Base-by-base conservation (phyloP, 2,888 invertebrate genomes). In the Volucella bombylans region DNA sequence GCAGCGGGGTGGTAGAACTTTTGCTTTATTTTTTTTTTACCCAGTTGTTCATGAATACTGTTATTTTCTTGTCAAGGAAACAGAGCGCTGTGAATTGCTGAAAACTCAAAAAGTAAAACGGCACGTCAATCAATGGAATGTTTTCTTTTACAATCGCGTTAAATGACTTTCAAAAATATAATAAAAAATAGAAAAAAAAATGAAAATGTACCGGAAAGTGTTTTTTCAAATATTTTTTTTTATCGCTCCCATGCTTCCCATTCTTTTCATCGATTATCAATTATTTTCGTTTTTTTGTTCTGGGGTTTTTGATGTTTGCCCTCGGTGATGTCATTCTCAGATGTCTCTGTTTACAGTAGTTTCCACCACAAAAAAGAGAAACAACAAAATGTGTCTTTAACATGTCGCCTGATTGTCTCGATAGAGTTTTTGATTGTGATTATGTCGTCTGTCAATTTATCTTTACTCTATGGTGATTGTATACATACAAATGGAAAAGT, bases 31-130 rank as follows among this genome's bases (percentile, higher is more conserved):
- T 14, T 15, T 8, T 23, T 31, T 31, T 31, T 31, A 31, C 31
- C 6, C 6, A n/a, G 18, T 14, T 18, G 38, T 9, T 12, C n/a
- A 8, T 23, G 23, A 45, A 52, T 68, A 8, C 18, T 73, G 55
- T 73, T 64, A 41, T 73, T 73, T 73, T 10, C 23, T 65, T 23
- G 64, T 49, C 73, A 73, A 49, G 64, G 73, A 54, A 64, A 65
- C 73, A 23, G 39, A 31, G 23, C n/a, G 45, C 18, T 52, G 47
- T 54, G 62, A 38, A 14, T 10, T 62, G 47, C 39, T 18, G 64
- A 12, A 41, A 65, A n/a, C 8, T 62, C 38, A 23, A 50, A 38
- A 59, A 39, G 38, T 18, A 50, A 59, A 61, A 50, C 23, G 50
- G n/a, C 31, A 52, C 52, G 50, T 65, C 49, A 64, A 64, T 49